Base-by-base conservation (phyloP, 2,113 vertebrate genomes). In the Oceanodroma tethys region DNA sequence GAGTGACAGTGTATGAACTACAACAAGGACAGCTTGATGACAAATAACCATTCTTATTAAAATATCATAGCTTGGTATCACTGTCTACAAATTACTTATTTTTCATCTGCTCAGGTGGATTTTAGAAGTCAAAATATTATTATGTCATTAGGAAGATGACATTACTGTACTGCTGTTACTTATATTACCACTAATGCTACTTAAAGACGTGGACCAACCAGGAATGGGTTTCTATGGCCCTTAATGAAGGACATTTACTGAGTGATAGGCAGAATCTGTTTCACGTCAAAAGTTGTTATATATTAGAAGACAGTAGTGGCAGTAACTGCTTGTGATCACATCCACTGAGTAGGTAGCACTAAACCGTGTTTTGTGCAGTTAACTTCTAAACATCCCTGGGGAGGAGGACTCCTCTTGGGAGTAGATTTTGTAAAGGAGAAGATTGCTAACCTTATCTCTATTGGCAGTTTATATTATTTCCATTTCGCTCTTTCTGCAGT, bases 401-500 rank as follows among this genome's bases (percentile, higher is more conserved):
- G 73, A 93, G 38, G 26, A 29, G 8, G 26, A 71, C 52, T 90
- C 78, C 65, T 85, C 47, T 23, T 72, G 74, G 76, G 83, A 81
- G 22, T 9, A 0, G 0, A 45, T 75, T 86, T 82, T 73, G 40
- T 80, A 74, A 86, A 0, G 0, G 84, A 85, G 60, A 75, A 50
- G 32, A 70, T 63, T 76, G 50, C 14, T 70, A 87, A 52, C n/a
- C 50, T 60, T 43, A n/a, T 27, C 48, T 50, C 45, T 12, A 5
- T 10, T 62, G 68, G 60, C 42, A 74, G 47, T 63, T 68, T 32
- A 27, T 9, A 7, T 47, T 40, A 9, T 52, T 86, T 58, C 18
- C 8, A 20, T 3, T 71, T 86, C 0, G 0, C 21, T 79, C 25
- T 81, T 81, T 58, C 62, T 72, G 34, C 22, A 48, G 30, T 26